Base-by-base conservation (phyloP, 1,140 invertebrate species). In the Sarcophaga peregrina region DNA sequence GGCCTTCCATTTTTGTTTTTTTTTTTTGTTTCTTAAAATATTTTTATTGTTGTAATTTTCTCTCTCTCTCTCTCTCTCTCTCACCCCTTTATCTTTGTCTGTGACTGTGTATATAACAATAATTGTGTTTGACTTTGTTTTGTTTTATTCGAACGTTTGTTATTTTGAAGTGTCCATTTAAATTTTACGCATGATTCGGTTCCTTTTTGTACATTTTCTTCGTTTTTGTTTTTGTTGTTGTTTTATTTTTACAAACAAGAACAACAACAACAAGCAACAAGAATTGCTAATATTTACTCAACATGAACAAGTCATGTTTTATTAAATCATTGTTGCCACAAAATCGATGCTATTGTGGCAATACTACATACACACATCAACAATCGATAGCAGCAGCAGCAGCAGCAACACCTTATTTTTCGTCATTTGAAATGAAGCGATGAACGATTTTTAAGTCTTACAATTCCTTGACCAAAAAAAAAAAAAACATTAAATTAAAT, bases 381-480 rank as follows among this genome's bases (percentile, higher is more conserved):
- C 4, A 37, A 37, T 1, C 25, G 4, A 4, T 4, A 37, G 25
- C 25, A 37, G 25, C 25, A 37, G 25, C 25, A 13, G 15, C 11
- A 58, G 7, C 6, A 58, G 15, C 2, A 58, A 58, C 54, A 58
- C 54, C 54, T 58, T 58, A n/a, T 58, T 13, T 58, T 58, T 58
- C 25, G 25, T 37, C 25, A 37, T 37, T 37, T 37, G 25, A 37
- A 37, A 37, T 37, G 25, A 37, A 37, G 25, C 25, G 25, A 37
- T 37, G 25, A 37, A 37, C 25, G 25, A 37, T 37, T 37, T 37
- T 37, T 37, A 37, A 37, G 25, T 37, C 5, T 58, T 58, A n/a
- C 13, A 58, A 58, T n/a, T 58, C 54, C 54, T 58, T 58, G 54
- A 58, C 54, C 54, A 58, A 58, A 15, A 58, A 58, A n/a, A 58